A percentile compares a stretch with the other conserved stretches of the same genome.
These are phyloP conservation scores for Notothenia coriiceps DNA, from an alignment of 2,113 vertebrate genomes.

Conservation along the genomic window DNA sequence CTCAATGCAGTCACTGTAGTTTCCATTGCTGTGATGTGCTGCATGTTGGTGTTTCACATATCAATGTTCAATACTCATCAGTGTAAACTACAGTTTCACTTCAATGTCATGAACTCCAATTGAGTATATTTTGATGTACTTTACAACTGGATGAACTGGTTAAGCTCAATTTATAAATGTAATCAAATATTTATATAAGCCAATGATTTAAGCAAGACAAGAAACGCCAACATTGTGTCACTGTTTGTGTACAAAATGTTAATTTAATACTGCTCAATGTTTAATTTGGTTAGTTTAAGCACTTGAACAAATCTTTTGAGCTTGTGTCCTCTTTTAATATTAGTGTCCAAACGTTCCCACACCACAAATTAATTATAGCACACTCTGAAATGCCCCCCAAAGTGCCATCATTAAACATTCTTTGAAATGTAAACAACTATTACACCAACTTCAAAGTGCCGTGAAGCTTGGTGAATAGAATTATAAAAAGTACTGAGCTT, in stretches of 20 bases:
- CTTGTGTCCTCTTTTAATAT: constrained; percentile 48
- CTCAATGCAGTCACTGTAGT: not conserved
- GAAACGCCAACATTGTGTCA: not conserved
- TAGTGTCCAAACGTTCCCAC: constrained; percentile 51
- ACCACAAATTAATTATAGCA: constrained; percentile 58
- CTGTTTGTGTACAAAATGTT: constrained; percentile 43
- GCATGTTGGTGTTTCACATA: not conserved
- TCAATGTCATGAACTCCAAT: not conserved
- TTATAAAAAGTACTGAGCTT: not conserved
- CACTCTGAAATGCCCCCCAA: constrained; percentile 42
- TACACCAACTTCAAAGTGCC: constrained; percentile 46
- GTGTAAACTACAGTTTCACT: not conserved
- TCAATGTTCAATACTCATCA: constrained; percentile 1
- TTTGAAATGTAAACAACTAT: constrained; percentile 70
- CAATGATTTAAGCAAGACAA: not conserved
- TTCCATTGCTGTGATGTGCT: not conserved
- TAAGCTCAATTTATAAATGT: not conserved
- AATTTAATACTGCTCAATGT: constrained; percentile 32
- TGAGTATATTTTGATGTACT: constrained; percentile 8
- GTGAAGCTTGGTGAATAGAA: constrained; percentile 9
- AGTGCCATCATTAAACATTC: constrained; percentile 59
- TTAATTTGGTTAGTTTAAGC: constrained; percentile 59
- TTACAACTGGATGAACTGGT: not conserved
- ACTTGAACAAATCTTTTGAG: constrained; percentile 56
- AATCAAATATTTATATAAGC: constrained; percentile 9